A percentile compares a stretch with the other conserved stretches of the same genome.
Conservation (phyloP, 2,113 vertebrate genomes). For the Centropus unirufus region DNA sequence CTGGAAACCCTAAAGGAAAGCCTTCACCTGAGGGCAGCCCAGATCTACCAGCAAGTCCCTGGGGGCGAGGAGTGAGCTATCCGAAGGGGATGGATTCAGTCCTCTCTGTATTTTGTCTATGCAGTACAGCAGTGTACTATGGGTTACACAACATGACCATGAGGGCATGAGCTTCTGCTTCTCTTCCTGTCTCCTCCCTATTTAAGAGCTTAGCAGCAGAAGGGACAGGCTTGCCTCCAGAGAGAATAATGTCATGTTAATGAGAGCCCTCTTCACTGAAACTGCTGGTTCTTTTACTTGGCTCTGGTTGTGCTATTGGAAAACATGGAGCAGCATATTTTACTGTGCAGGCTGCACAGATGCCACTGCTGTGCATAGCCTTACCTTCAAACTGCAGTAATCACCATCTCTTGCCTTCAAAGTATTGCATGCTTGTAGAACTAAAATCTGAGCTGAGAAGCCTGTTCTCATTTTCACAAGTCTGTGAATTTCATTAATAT, state of each 20-base stretch:
- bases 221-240: background rate
- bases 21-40: background rate
- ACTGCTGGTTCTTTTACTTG: background rate
- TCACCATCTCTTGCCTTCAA: background rate
- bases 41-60: background rate
- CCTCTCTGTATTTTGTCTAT: background rate
- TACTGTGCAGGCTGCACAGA: background rate
- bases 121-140: background rate
- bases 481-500: background rate
- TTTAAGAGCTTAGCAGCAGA: background rate
- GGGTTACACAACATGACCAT: background rate
- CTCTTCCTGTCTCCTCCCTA: background rate
- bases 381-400: accelerated
- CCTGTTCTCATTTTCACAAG: background rate
- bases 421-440: background rate
- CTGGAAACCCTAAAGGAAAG: background rate
- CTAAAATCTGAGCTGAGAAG: background rate
- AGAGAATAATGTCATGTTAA: background rate
- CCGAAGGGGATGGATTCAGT: background rate
- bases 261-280: background rate
- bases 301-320: background rate
- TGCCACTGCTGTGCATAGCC: background rate
- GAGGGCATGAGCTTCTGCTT: background rate
- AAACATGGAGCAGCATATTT: background rate
- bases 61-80: background rate